A percentile compares a stretch with the other conserved stretches of the same genome.
phyloP scores from a whole-genome alignment of 1,140 invertebrate genomes.

The Drosophila carrolli region DNA sequence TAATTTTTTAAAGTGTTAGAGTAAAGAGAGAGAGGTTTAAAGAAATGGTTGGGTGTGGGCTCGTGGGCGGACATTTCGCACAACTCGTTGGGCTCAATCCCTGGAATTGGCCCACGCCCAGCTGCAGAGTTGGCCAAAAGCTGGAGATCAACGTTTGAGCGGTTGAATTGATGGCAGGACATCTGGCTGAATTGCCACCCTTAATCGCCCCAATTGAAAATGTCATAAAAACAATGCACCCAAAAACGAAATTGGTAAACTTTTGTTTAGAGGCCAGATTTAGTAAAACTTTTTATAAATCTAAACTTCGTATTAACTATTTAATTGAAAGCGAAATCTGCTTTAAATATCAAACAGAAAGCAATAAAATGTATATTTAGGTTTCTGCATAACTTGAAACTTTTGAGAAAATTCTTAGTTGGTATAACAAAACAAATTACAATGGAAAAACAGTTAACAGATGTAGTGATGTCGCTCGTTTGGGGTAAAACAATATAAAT shows the following conservation, averaged over 20 bases:
- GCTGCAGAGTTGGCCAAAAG: constrained; percentile 30
- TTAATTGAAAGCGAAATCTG: constrained; percentile 21
- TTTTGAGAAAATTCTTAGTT: constrained; percentile 2
- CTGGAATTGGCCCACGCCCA: constrained; percentile 35
- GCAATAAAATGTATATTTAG: constrained; percentile 14
- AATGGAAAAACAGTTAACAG: constrained; percentile 5
- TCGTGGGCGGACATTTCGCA: constrained; percentile 28
- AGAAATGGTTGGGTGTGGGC: background rate
- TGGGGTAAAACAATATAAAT: background rate
- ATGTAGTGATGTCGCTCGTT: background rate
- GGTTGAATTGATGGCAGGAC: constrained; percentile 37
- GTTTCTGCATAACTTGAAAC: constrained; percentile 26
- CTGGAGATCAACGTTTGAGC: constrained; percentile 48
- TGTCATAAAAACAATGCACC: constrained; percentile 66
- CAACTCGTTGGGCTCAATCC: constrained; percentile 42
- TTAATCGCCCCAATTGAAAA: constrained; percentile 60
- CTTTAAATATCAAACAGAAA: constrained; percentile 25
- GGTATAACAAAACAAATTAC: background rate
- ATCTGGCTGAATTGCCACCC: constrained; percentile 28
- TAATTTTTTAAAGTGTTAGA: constrained; percentile 1
- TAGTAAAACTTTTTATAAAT: constrained; percentile 15
- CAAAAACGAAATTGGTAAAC: constrained; percentile 30
- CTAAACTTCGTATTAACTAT: constrained; percentile 18
- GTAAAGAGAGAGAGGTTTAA: background rate
- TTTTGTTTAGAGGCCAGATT: constrained; percentile 8